Base-by-base conservation (phyloP, 2,797 vertebrate genomes). In the Pogoniulus pusillus region DNA sequence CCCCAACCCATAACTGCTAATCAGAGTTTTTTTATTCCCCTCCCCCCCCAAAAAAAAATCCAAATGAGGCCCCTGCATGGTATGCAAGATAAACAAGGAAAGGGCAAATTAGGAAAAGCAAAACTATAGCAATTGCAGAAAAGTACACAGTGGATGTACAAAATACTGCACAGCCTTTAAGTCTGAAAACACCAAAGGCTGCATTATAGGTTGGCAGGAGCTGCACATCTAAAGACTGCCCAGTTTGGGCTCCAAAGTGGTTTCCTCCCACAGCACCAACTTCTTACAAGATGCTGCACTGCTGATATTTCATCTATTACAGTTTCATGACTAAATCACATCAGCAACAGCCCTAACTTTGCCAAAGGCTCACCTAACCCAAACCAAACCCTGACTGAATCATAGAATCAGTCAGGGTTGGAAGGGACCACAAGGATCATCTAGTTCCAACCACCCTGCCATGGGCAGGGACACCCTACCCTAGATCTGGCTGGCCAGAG, bases 61-160 rank as follows among this genome's bases (percentile, higher is more conserved):
- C 89, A 96, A 96, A 96, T 96, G 92, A 96, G 81, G 82, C 90
- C 90, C 83, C 94, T 93, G 93, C 10, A 7, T 73, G 6, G 7
- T 60, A 24, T 12, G 41, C 29, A 70, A 63, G 89, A 92, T 84
- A 95, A 96, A 96, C 90, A 95, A 79, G 80, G 91, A 82, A 93
- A 94, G 93, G 85, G 77, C 37, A 81, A 91, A 94, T 93, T 92
- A 90, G 62, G 92, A 65, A 88, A 93, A 91, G 81, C 53, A 26
- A 85, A 84, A 71, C 19, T 51, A n/a, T 15, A 87, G 89, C 87
- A 65, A 87, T 45, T 79, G 68, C 59, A 55, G 87, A 53, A 71
- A 73, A 91, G 58, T 2, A 71, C 57, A 75, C 55, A 3, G 0
- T 20, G 63, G 3, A 64, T 20, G 41, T 70, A 63, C 20, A 63